Evolutionary conservation across 2,113 vertebrate species (phyloP).

Genomic region (Ptychochromis oligacanthus): DNA sequence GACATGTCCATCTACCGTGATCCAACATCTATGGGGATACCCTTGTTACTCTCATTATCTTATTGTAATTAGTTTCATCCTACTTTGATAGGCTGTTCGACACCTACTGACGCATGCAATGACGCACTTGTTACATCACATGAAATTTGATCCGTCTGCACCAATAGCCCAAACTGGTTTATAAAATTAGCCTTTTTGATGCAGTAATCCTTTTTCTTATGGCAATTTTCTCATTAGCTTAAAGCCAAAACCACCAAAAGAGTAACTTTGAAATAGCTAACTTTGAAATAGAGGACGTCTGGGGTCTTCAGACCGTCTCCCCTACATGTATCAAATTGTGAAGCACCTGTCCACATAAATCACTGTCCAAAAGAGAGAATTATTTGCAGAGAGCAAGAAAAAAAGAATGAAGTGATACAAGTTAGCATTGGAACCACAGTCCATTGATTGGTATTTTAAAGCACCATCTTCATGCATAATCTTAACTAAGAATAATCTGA

Average conservation of each 20-base stretch:
- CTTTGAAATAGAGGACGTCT: neutral
- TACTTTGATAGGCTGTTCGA: neutral
- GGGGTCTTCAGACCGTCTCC: neutral
- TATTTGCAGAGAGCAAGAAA: neutral
- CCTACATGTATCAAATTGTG: neutral
- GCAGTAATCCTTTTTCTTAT: neutral
- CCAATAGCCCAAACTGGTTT: neutral
- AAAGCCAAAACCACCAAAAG: neutral
- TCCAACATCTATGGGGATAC: neutral
- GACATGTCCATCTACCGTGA: neutral
- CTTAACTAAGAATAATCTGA: no score
- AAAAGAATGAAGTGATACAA: neutral
- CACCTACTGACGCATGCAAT: neutral
- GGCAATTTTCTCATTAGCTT: neutral
- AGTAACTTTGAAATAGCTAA: neutral
- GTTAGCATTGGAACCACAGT: neutral
- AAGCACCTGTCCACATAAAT: slow-evolving; percentile 49
- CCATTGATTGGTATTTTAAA: neutral
- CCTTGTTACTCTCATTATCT: neutral
- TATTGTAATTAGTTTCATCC: neutral
- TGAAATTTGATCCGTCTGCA: neutral
- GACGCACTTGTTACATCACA: neutral
- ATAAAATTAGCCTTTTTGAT: neutral
- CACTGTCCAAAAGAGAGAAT: neutral
- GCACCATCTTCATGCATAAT: neutral